A percentile compares a stretch with the other conserved stretches of the same genome.
phyloP scores from a whole-genome alignment of 2,888 invertebrate species.

The Dorcus hopei region DNA sequence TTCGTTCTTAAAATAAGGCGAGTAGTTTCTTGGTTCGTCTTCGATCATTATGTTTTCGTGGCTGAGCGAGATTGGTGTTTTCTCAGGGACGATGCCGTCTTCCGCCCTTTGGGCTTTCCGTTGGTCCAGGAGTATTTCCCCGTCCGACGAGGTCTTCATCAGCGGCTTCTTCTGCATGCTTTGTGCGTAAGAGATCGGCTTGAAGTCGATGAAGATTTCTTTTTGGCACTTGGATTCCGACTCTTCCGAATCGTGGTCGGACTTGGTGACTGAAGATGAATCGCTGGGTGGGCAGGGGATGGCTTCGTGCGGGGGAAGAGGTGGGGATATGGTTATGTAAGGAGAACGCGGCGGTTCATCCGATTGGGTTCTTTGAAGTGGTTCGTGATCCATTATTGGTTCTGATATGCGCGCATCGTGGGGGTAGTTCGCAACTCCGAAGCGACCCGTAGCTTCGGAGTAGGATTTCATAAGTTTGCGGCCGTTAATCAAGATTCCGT shows the following conservation, averaged over 20 bases:
- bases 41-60: conserved; percentile 56
- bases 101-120: conserved; percentile 52
- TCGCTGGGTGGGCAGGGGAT: conserved; percentile 42
- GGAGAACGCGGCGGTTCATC: conserved; percentile 81
- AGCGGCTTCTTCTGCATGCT: conserved; percentile 52
- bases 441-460: conserved; percentile 68
- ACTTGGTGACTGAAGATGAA: conserved; percentile 41
- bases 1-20: conserved; percentile 53
- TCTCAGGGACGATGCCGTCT: conserved; percentile 50
- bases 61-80: conserved; percentile 56
- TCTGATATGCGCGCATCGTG: conserved; percentile 32
- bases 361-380: conserved; percentile 78
- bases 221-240: conserved; percentile 63
- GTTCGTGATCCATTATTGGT: conserved; percentile 62
- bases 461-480: conserved; percentile 79
- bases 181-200: conserved; percentile 69
- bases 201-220: conserved; percentile 85
- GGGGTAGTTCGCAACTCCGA: conserved; percentile 44
- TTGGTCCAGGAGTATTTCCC: conserved; percentile 67
- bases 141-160: conserved; percentile 77
- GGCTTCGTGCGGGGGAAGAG: conserved; percentile 30
- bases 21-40: conserved; percentile 35
- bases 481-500: conserved; percentile 68
- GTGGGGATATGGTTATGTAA: conserved; percentile 59
- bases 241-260: conserved; percentile 44